A percentile compares a stretch with the other conserved stretches of the same genome.
phyloP scores from a whole-genome alignment of 2,797 vertebrate species.

The Molossus alvarezi region DNA sequence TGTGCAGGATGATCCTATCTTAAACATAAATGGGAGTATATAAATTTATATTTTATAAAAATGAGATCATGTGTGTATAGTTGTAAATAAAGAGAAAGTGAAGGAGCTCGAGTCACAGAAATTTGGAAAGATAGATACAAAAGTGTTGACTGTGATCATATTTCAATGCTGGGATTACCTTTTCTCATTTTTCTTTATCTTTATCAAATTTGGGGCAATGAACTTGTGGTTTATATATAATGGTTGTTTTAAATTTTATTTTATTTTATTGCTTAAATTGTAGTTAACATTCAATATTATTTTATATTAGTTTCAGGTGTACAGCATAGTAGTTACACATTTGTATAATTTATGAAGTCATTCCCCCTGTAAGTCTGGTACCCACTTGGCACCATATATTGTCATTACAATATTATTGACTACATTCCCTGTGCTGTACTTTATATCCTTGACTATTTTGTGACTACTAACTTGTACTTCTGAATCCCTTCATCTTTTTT shows the following conservation, averaged over 20 bases:
- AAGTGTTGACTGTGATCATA: neutral
- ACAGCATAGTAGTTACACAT: neutral
- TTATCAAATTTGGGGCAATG: constrained; percentile 3
- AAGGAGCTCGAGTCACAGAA: neutral
- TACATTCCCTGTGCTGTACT: neutral
- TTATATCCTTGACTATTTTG: neutral
- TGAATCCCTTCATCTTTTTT: neutral
- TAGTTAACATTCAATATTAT: neutral
- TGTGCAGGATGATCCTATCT: neutral
- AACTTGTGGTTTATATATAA: constrained; percentile 38
- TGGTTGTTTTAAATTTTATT: neutral
- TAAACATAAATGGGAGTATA: neutral
- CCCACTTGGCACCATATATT: neutral
- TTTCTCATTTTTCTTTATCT: constrained; percentile 9
- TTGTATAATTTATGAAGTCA: neutral
- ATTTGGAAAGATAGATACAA: neutral
- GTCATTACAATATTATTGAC: neutral
- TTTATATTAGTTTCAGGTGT: neutral
- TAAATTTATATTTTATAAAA: neutral
- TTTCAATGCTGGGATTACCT: neutral
- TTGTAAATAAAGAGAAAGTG: neutral
- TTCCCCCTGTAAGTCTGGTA: neutral
- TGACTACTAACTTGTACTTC: neutral
- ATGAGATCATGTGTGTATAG: neutral
- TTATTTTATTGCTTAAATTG: neutral